Evolutionary conservation across 1,140 invertebrate species (phyloP).

Genomic region (Heterodera carotae): DNA sequence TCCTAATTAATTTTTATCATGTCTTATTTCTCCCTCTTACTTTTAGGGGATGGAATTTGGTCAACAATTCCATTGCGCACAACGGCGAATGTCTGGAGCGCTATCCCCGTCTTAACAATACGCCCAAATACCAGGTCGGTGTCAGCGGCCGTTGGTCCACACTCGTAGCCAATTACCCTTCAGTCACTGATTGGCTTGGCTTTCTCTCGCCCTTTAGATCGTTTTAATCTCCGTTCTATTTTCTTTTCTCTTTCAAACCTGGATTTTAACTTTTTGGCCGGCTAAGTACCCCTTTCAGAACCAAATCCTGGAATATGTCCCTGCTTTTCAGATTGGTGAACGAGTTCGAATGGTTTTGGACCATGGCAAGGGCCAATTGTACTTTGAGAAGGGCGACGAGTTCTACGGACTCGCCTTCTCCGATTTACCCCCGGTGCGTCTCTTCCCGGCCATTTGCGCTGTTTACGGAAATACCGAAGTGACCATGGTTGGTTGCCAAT

Average conservation of each 20-base stretch:
- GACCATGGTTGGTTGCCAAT: too few relatives aligned
- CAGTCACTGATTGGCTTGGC: neutral
- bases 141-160: conserved; percentile 59
- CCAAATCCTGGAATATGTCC: neutral
- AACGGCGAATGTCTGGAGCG: conserved; percentile 92
- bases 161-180: neutral
- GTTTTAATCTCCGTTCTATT: too few relatives aligned
- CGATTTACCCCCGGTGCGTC: conserved; percentile 86
- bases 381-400: conserved; percentile 97
- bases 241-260: too few relatives aligned
- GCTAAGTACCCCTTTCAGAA: too few relatives aligned
- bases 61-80: conserved; percentile 93
- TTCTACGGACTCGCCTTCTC: conserved; percentile 95
- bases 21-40: neutral
- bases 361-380: conserved; percentile 92
- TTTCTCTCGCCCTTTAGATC: too few relatives aligned
- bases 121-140: conserved; percentile 85
- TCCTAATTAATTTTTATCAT: neutral
- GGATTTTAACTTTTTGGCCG: too few relatives aligned
- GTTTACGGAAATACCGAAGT: conserved; percentile 99
- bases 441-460: conserved; percentile 93
- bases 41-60: conserved; percentile 82
- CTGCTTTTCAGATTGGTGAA: conserved; percentile 81
- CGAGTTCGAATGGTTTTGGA: conserved; percentile 92
- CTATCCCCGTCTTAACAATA: conserved; percentile 92